A percentile compares a stretch with the other conserved stretches of the same genome.
phyloP scores from a whole-genome alignment of 2,888 invertebrate genomes.

The Pseudolycoriella hygida region DNA sequence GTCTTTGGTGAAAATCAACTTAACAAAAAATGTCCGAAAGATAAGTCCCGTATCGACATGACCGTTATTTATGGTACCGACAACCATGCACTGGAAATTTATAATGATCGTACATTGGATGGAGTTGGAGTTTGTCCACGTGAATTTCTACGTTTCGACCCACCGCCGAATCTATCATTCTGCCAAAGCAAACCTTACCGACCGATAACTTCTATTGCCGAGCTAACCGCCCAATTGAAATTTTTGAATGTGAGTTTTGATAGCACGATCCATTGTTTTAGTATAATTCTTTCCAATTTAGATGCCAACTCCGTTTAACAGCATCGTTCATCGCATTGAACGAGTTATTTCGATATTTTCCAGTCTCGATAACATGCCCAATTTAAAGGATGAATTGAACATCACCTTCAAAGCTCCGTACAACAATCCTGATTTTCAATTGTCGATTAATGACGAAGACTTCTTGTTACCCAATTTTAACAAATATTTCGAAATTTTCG shows the following conservation, averaged over 20 bases:
- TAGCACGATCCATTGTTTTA: background rate
- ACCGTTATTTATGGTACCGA: slow-evolving; percentile 22
- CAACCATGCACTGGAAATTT: background rate
- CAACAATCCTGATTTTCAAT: background rate
- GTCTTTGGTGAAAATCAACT: slow-evolving; percentile 19
- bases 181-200: slow-evolving; percentile 27
- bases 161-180: slow-evolving; percentile 17
- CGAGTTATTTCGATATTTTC: background rate
- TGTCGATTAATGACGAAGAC: background rate
- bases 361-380: too few species aligned
- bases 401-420: background rate
- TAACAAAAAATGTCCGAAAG: too few species aligned
- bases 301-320: background rate
- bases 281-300: background rate
- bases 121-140: slow-evolving; percentile 25
- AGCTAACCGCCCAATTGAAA: slow-evolving; percentile 24
- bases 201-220: slow-evolving; percentile 25
- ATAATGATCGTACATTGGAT: background rate
- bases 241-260: slow-evolving; percentile 19
- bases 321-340: background rate
- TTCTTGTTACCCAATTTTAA: background rate
- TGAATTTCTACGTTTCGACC: slow-evolving; percentile 26
- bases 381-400: background rate
- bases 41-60: slow-evolving; percentile 19
- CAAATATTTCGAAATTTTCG: too few species aligned